Evolutionary conservation across 37 sponge, comb jelly and placozoan genomes (phyloP), one percentile per base, ranked within the genome.

Genomic region (Halichondria panicea): DNA sequence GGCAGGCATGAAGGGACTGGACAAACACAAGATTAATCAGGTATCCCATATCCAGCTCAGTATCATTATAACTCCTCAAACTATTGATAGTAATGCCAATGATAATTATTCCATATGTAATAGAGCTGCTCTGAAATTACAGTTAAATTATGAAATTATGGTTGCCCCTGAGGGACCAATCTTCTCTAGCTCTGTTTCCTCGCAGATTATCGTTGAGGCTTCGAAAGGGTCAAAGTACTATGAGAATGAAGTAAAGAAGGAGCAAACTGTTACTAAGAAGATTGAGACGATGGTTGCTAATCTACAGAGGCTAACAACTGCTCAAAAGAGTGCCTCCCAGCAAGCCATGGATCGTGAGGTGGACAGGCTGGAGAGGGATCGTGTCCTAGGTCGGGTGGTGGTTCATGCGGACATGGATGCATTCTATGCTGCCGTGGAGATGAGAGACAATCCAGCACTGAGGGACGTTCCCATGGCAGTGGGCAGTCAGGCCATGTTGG

Each of bases 391-490:
- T n/a, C 81, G 84, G 31, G 66, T 89, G 54, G 87, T 97, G 2
- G 99, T 97, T 46, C 99, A 97, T 52, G 75, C 94, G 32, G 99
- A 97, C 79, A 97, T 97, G 99, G 99, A 97, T 77, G 95, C 95
- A 19, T 97, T 97, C 72, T 97, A 94, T 75, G 99, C 99, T 2
- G 88, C 99, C 42, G 95, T 97, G 5, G 99, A 97, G 43, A 97
- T 94, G 84, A 89, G 91, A 57, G 92, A 97, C 58, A 67, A 94
- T 31, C 95, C 99, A 9, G 32, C 33, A 25, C 71, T 94, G 68
- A 62, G 55, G 27, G 88, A 89, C 45, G 75, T 87, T 0, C 95
- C 99, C 18, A 92, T 97, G 93, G 95, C 99, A 12, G 99, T 97
- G 3, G 99, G 95, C 18, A 74, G 95, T 19, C 65, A 53, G 30